A percentile compares a stretch with the other conserved stretches of the same genome.
These are phyloP conservation scores for Platycercus adscitus DNA, from an alignment of 2,113 vertebrate species.

Conservation along the genomic window DNA sequence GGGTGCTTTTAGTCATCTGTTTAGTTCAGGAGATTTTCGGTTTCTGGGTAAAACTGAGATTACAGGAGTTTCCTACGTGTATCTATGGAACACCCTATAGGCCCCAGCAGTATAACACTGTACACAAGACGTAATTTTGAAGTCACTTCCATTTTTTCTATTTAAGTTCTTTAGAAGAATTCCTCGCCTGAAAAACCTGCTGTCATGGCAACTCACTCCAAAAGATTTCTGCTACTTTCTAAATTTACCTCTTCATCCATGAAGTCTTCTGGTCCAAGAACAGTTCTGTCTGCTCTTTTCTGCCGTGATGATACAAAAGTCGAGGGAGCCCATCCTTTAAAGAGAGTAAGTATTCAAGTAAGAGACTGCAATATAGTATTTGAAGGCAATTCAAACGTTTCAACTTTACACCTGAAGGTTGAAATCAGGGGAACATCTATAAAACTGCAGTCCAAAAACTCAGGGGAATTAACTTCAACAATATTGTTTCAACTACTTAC, in stretches of 20 bases:
- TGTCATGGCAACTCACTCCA: background rate
- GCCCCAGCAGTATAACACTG: background rate
- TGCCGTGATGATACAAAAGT: slow-evolving; percentile 91
- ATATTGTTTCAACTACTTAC: background rate
- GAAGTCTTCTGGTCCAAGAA: slow-evolving; percentile 88
- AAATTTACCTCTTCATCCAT: slow-evolving; percentile 95
- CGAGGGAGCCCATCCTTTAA: slow-evolving; percentile 91
- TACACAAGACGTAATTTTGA: background rate
- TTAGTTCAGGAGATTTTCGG: background rate
- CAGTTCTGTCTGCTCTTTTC: slow-evolving; percentile 84
- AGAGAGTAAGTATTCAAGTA: background rate
- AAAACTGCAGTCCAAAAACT: background rate
- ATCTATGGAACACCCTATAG: background rate
- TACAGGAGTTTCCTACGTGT: background rate
- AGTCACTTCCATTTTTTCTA: background rate
- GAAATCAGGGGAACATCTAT: background rate
- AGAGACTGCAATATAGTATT: background rate
- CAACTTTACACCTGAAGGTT: background rate
- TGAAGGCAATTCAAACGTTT: background rate
- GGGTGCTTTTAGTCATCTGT: background rate
- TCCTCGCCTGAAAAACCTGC: background rate
- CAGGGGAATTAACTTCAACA: background rate
- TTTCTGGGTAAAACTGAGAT: background rate
- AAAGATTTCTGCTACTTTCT: background rate
- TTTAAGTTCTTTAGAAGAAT: background rate